A percentile compares a stretch with the other conserved stretches of the same genome.
Evolutionary conservation across 2,888 invertebrate genomes (phyloP).

Genomic region (Cephonodes hylas): DNA sequence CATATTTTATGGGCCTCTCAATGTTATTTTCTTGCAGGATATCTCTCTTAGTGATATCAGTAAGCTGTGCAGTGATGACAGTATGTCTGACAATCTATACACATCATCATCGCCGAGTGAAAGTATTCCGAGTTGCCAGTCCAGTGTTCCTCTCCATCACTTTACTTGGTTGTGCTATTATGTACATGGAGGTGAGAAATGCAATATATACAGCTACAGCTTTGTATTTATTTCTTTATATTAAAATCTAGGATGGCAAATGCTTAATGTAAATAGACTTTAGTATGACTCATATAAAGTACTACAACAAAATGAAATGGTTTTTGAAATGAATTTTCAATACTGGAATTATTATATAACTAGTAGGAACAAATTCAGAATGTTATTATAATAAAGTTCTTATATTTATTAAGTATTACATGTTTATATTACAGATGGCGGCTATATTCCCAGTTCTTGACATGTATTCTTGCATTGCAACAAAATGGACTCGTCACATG

Average conservation of each 20-base stretch:
- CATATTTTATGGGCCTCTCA: no score
- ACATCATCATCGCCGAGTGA: conserved; percentile 89
- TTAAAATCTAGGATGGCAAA: no score
- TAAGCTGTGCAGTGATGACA: conserved; percentile 89
- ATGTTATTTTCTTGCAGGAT: no score
- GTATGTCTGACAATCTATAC: conserved; percentile 89
- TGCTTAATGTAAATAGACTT: no score
- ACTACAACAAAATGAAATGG: no score
- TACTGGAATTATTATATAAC: no score
- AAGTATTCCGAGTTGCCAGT: conserved; percentile 96
- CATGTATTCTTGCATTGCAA: conserved; percentile 91
- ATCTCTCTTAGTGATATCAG: conserved; percentile 88
- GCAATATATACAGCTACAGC: background rate
- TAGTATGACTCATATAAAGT: no score
- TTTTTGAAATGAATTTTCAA: no score
- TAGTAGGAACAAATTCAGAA: no score
- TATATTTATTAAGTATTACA: background rate
- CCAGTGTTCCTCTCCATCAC: conserved; percentile 96
- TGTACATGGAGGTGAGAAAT: conserved; percentile 92
- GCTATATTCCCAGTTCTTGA: conserved; percentile 94
- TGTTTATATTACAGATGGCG: conserved; percentile 88
- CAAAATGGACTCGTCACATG: conserved; percentile 95
- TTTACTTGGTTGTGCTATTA: conserved; percentile 92
- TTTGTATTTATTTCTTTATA: no score
- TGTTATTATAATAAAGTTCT: background rate